Evolutionary conservation across 2,888 invertebrate genomes (phyloP).

Genomic region (Acronicta aceris): DNA sequence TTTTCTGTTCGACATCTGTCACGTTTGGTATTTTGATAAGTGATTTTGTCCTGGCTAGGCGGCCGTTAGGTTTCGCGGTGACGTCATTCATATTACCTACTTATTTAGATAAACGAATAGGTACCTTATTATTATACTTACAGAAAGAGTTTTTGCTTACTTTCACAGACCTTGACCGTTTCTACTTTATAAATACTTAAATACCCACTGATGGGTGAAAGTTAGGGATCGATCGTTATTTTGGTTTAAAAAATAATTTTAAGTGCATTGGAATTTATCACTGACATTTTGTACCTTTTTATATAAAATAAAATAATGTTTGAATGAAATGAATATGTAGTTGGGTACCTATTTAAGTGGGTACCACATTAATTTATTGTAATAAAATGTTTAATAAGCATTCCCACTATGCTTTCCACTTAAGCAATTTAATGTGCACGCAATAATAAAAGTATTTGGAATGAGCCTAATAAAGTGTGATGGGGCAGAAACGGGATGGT

Average conservation of each 20-base stretch:
- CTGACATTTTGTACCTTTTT: no score
- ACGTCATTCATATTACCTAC: conserved; percentile 25
- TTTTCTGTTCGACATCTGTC: conserved; percentile 58
- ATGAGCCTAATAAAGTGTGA: conserved; percentile 61
- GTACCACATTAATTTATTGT: background rate
- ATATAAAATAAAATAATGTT: no score
- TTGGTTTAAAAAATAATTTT: background rate
- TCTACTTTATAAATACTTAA: conserved; percentile 33
- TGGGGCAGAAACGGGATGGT: conserved; percentile 61
- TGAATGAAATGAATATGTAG: no score
- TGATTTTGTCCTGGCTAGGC: conserved; percentile 14
- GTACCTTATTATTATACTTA: no score
- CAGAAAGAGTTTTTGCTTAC: conserved; percentile 35
- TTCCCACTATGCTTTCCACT: conserved; percentile 19
- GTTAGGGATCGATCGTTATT: conserved; percentile 34
- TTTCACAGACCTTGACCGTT: conserved; percentile 52
- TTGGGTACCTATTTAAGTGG: no score
- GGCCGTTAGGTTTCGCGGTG: conserved; percentile 44
- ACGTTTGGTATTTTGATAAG: conserved; percentile 35
- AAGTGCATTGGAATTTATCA: no score
- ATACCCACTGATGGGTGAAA: conserved; percentile 50
- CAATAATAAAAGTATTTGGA: conserved; percentile 42
- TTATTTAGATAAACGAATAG: no score
- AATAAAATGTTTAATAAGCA: conserved; percentile 22
- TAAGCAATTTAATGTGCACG: conserved; percentile 38